Conservation (phyloP, 64 coral and sea anemone species). For the Dendrophyllia cribrosa region DNA sequence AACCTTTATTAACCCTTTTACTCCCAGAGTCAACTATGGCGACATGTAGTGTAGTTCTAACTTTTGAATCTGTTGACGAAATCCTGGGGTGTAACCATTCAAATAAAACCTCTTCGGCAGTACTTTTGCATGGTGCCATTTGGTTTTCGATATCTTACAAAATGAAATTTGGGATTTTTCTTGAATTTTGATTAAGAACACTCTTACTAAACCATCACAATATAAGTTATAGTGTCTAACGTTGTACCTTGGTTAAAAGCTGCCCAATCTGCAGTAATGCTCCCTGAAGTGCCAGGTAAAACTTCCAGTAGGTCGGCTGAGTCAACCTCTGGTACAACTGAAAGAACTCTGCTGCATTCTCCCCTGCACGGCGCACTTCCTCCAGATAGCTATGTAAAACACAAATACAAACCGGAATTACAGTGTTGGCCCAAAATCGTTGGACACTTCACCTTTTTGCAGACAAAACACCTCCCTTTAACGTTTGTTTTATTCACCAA, state of each 20-base stretch:
- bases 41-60: too few species aligned
- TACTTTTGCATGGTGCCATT: too few species aligned
- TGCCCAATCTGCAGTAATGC: constrained; percentile 86
- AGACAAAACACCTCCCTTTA: neutral
- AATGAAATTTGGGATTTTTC: too few species aligned
- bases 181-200: too few species aligned
- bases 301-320: constrained; percentile 87
- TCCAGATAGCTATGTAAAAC: constrained; percentile 75
- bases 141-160: too few species aligned
- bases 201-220: too few species aligned
- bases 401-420: neutral
- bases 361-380: constrained; percentile 89
- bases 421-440: neutral
- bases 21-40: too few species aligned
- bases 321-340: constrained; percentile 92
- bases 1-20: too few species aligned
- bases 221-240: neutral
- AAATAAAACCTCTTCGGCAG: too few species aligned
- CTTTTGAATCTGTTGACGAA: too few species aligned
- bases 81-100: too few species aligned
- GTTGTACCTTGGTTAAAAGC: constrained; percentile 87
- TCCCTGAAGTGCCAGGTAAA: constrained; percentile 84
- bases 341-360: constrained; percentile 95
- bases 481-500: neutral
- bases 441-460: neutral